phyloP scores from a whole-genome alignment of 2,888 invertebrate genomes.

The Dichetophora obliterata region DNA sequence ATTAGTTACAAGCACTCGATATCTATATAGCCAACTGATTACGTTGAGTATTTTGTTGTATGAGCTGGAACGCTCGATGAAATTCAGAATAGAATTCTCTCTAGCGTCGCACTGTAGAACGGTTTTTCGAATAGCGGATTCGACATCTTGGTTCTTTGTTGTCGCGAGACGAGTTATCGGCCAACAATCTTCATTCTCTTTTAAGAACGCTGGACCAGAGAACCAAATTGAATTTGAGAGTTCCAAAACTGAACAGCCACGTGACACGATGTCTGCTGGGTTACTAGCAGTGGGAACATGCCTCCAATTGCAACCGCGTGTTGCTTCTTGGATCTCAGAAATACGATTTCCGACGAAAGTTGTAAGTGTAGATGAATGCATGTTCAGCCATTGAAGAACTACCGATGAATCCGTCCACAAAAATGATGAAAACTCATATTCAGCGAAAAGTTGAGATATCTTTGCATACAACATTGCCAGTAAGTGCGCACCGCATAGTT shows the following conservation, averaged over 20 bases:
- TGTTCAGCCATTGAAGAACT: conserved; percentile 37
- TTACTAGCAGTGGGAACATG: conserved; percentile 39
- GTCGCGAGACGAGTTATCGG: background rate
- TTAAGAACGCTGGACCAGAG: conserved; percentile 34
- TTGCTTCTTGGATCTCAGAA: conserved; percentile 36
- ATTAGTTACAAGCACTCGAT: background rate
- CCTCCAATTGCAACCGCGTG: conserved; percentile 32
- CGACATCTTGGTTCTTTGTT: background rate
- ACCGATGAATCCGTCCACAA: conserved; percentile 40
- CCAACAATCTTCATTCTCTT: conserved; percentile 24
- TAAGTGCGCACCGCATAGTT: conserved; percentile 38
- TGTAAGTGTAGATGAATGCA: conserved; percentile 32
- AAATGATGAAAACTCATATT: conserved; percentile 30
- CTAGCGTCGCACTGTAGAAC: background rate
- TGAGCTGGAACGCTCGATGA: background rate
- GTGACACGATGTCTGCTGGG: conserved; percentile 43
- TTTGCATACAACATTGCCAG: conserved; percentile 30
- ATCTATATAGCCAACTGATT: conserved; percentile 11
- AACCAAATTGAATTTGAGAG: conserved; percentile 38
- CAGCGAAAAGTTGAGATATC: background rate
- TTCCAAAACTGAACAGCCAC: conserved; percentile 37
- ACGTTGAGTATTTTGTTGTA: conserved; percentile 1
- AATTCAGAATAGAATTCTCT: conserved; percentile 2
- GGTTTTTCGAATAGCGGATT: background rate
- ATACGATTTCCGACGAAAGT: conserved; percentile 41